A percentile compares a stretch with the other conserved stretches of the same genome.
phyloP scores from a whole-genome alignment of 2,113 vertebrate genomes.

The Xerus inauris region DNA sequence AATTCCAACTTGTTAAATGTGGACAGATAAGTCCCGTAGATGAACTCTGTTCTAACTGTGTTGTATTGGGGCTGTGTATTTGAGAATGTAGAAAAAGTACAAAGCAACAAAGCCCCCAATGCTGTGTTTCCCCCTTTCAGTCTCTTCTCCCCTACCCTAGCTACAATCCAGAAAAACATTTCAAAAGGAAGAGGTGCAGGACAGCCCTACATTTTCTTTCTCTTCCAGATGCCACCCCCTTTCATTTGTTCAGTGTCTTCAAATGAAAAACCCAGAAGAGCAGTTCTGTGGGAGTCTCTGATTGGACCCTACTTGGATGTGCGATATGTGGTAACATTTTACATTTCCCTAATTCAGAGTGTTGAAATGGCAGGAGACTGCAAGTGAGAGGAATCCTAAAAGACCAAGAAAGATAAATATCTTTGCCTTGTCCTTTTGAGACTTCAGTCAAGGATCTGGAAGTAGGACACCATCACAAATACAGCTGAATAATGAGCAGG shows the following conservation, averaged over 20 bases:
- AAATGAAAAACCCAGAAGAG: background rate
- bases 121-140: background rate
- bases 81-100: background rate
- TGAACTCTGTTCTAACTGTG: background rate
- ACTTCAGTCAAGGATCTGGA: background rate
- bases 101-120: background rate
- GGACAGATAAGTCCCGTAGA: background rate
- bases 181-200: background rate
- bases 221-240: background rate
- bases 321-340: background rate
- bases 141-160: background rate
- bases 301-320: background rate
- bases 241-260: background rate
- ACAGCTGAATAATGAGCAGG: background rate
- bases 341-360: background rate
- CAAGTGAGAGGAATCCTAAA: slow-evolving; percentile 40
- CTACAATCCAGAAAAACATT: slow-evolving; percentile 14
- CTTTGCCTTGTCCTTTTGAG: background rate
- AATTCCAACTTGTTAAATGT: background rate
- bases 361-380: background rate
- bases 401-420: background rate
- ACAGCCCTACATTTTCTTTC: background rate
- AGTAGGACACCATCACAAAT: background rate
- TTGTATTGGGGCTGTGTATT: background rate
- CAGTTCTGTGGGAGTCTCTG: background rate